Evolutionary conservation across 2,113 vertebrate genomes (phyloP).

Genomic region (Tetrax tetrax): DNA sequence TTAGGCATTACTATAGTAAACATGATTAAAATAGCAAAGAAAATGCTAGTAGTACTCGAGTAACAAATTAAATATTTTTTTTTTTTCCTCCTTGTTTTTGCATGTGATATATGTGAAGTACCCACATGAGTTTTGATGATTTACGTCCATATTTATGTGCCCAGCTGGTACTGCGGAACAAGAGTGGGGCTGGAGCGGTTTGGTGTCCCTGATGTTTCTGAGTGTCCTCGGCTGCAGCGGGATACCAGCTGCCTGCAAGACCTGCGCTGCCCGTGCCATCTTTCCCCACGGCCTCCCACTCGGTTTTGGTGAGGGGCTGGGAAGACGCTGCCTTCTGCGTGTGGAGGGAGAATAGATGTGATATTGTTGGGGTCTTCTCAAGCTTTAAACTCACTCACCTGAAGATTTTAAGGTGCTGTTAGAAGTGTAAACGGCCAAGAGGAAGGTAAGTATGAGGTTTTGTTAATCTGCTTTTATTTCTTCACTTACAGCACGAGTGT

Average conservation of each 20-base stretch:
- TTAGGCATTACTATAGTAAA: neutral
- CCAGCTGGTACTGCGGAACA: neutral
- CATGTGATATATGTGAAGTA: neutral
- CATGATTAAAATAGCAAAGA: neutral
- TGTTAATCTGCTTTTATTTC: neutral
- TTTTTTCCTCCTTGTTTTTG: neutral
- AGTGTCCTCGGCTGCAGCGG: neutral
- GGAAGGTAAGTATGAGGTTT: neutral
- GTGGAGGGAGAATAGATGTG: neutral
- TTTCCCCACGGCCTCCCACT: neutral
- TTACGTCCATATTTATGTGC: neutral
- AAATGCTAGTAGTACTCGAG: neutral
- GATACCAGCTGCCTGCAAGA: neutral
- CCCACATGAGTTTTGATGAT: neutral
- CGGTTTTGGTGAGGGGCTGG: fast-evolving
- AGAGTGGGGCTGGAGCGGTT: too few species aligned
- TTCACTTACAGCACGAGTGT: neutral
- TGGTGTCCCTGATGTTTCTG: fast-evolving
- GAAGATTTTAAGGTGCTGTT: neutral
- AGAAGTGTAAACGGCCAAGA: neutral
- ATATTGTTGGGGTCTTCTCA: too few species aligned
- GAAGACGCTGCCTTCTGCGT: too few species aligned
- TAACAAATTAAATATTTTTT: neutral
- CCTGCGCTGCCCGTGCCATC: fast-evolving
- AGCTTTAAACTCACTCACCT: neutral